Evolutionary conservation across 2,113 vertebrate species (phyloP).

Genomic region (Crotalus helleri): DNA sequence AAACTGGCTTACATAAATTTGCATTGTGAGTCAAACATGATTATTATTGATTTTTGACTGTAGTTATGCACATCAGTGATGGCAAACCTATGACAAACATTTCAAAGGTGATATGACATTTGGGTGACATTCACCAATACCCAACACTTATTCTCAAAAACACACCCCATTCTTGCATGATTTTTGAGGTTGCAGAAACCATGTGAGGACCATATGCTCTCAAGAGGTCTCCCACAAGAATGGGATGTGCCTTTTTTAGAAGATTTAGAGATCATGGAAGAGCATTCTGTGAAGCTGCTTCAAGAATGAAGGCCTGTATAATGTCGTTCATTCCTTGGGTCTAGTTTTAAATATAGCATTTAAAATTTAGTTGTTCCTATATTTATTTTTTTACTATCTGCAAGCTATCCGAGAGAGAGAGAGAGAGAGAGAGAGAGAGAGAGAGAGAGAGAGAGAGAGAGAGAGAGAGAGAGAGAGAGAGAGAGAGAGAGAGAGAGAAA

Average conservation of each 20-base stretch:
- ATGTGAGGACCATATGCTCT: neutral
- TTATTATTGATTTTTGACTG: neutral
- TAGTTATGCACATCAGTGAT: neutral
- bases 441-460: too few species aligned
- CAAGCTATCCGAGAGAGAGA: neutral
- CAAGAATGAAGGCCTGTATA: neutral
- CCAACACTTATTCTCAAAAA: neutral
- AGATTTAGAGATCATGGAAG: neutral
- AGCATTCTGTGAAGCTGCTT: neutral
- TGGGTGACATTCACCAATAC: neutral
- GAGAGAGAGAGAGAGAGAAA: too few species aligned
- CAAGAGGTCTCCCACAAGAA: neutral
- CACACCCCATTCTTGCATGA: neutral
- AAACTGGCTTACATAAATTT: neutral
- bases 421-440: accelerated
- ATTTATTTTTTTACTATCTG: neutral
- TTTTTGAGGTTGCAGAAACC: neutral
- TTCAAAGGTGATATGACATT: neutral
- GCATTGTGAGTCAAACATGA: neutral
- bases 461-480: too few species aligned
- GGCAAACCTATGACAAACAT: neutral
- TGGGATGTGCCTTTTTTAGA: neutral
- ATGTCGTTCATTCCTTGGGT: neutral
- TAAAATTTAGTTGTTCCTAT: neutral
- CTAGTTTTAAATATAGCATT: neutral